Evolutionary conservation across 2,113 vertebrate species (phyloP), one percentile per base, ranked within the genome.

Genomic region (Ictidomys tridecemlineatus): DNA sequence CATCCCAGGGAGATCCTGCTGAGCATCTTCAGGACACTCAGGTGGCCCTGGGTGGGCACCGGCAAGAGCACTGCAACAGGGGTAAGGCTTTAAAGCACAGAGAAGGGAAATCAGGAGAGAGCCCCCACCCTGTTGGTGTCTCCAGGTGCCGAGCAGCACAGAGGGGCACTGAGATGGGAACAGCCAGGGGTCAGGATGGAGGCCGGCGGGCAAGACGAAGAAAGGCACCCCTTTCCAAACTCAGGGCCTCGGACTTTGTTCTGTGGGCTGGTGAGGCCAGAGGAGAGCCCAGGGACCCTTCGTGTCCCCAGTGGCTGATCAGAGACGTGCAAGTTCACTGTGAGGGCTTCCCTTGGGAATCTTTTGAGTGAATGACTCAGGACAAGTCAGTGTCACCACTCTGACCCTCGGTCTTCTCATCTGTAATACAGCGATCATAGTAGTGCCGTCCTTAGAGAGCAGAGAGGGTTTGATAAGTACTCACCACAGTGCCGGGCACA

Each of bases 151-250:
- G 18, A 12, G 28, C 12, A n/a, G 32, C 32, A 4, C 5, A n/a
- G 45, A 18, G 2, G 1, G 4, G 2, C 0, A 0, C 7, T 0
- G 30, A 53, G 87, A 34, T 2, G 13, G 10, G 34, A 72, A 1
- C 63, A 14, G 45, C 37, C 78, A 67, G 72, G 13, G 45, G 14
- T 12, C 16, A 26, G 14, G 74, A 13, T 26, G 3, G 10, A 42
- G 28, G 8, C 12, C 72, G 8, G 11, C 0, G 2, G 34, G 14
- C 42, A 28, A 45, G 93, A 24, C 0, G 18, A 48, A 11, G 76
- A 18, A 73, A 70, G 51, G 51, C 13, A 20, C 22, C 22, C 30
- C 3, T 16, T 5, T 14, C 37, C 28, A 4, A 32, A 37, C 22
- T 69, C 30, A 11, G 53, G 20, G 39, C 16, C 11, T 39, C 18